Base-by-base conservation (phyloP, 1,140 invertebrate genomes). In the Caligus rogercresseyi region DNA sequence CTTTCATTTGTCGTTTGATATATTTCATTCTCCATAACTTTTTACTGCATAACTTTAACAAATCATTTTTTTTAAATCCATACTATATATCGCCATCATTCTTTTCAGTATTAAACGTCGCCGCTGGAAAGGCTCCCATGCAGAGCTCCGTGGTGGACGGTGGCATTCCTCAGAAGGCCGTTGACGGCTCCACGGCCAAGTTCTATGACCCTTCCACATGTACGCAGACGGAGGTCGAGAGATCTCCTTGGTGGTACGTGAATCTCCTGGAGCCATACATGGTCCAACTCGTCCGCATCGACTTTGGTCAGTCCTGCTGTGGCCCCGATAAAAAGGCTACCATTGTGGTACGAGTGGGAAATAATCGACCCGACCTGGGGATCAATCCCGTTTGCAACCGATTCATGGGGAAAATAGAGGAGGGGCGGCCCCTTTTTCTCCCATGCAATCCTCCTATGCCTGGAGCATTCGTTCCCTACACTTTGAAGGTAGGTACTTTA, bases 391-490 rank as follows among this genome's bases (percentile, higher is more conserved):
- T 94, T 65, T 94, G 90, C 73, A 92, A 92, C 74, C 80, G 61
- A 2, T 63, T 63, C 25, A 87, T 83, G 1, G 87, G 86, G 0
- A 80, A 81, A 25, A 72, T 90, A 15, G 87, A 92, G 72, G 88
- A 91, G 71, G 89, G 89, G 0, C 85, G 90, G 67, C 89, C 90
- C 0, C 75, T 93, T 0, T 94, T 92, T 72, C 72, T 94, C 51
- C 89, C 89, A 0, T 94, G 90, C 74, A 91, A 90, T 72, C 89
- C 89, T 0, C 89, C 89, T 0, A 92, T 93, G 87, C 87, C 89
- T 0, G 89, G 89, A 1, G 89, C 89, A 15, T 94, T 93, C 71
- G 88, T 94, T 89, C 85, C 61, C 87, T 94, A 0, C 89, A 93
- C 70, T 72, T 93, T 53, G 88, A 93, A 75, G 80, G 54, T 56